These are phyloP conservation scores for Drosophila asahinai DNA, from an alignment of 1,140 invertebrate genomes.

Conservation along the genomic window DNA sequence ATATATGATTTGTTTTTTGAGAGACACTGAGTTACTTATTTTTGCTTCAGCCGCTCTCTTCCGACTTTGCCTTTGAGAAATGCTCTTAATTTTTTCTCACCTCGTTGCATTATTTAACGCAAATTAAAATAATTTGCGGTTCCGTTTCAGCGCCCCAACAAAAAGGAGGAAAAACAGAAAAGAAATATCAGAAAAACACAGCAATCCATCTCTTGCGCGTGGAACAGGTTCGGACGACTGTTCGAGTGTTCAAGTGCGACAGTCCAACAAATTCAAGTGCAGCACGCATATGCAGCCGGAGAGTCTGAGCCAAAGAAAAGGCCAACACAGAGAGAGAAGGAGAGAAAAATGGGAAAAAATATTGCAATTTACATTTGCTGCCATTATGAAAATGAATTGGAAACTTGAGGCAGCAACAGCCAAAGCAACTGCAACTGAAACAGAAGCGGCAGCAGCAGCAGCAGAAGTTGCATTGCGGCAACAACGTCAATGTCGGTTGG, in stretches of 20 bases:
- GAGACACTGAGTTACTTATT: neutral
- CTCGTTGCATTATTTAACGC: conserved; percentile 84
- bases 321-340: conserved; percentile 6
- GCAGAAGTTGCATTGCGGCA: conserved; percentile 26
- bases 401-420: conserved; percentile 59
- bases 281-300: conserved; percentile 68
- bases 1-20: neutral
- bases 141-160: conserved; percentile 73
- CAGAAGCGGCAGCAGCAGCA: conserved; percentile 8
- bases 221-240: conserved; percentile 72
- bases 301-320: conserved; percentile 44
- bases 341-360: conserved; percentile 57
- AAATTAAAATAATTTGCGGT: conserved; percentile 84
- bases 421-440: neutral
- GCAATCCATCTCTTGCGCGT: conserved; percentile 54
- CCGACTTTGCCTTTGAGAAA: conserved; percentile 52
- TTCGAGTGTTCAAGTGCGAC: conserved; percentile 69
- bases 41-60: conserved; percentile 19
- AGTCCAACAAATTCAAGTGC: conserved; percentile 83
- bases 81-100: conserved; percentile 83
- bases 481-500: conserved; percentile 37
- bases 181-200: conserved; percentile 34
- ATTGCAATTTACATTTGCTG: conserved; percentile 83
- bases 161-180: conserved; percentile 17
- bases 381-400: conserved; percentile 83